A percentile compares a stretch with the other conserved stretches of the same genome.
These are phyloP conservation scores for Ceratitis capitata DNA, from an alignment of 1,140 invertebrate species.

Conservation along the genomic window DNA sequence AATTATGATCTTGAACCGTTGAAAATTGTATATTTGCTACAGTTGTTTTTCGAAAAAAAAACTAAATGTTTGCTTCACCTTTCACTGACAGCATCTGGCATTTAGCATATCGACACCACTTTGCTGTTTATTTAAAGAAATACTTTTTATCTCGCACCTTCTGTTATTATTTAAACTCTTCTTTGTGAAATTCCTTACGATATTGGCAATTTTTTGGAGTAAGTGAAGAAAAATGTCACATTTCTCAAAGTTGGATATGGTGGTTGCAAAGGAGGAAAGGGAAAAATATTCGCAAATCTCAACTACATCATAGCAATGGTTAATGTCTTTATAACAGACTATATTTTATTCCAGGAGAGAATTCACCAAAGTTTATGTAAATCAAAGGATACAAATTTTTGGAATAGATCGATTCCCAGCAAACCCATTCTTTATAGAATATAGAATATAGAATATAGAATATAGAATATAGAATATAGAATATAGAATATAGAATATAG, in stretches of 20 bases:
- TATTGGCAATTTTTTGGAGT: not conserved
- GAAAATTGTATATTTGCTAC: not conserved
- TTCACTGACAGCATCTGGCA: not conserved
- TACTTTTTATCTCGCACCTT: too few relatives aligned
- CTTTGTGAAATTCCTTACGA: not conserved
- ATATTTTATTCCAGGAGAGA: too few relatives aligned
- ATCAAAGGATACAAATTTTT: too few relatives aligned
- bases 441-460: too few relatives aligned
- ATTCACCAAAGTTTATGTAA: too few relatives aligned
- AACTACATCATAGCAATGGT: too few relatives aligned
- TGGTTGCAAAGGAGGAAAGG: not conserved
- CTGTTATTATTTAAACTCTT: not conserved
- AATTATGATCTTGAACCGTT: not conserved
- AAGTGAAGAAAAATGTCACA: not conserved
- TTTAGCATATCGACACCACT: not conserved
- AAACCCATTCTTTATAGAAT: too few relatives aligned
- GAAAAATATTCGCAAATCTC: not conserved
- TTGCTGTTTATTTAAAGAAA: too few relatives aligned
- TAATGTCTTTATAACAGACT: too few relatives aligned
- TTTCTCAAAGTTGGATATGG: not conserved
- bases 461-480: too few relatives aligned
- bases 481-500: too few relatives aligned
- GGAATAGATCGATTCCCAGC: too few relatives aligned
- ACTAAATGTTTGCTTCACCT: not conserved
- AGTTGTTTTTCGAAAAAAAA: not conserved